phyloP scores from a whole-genome alignment of 2,797 vertebrate species.

The Myiotriccus ornatus region DNA sequence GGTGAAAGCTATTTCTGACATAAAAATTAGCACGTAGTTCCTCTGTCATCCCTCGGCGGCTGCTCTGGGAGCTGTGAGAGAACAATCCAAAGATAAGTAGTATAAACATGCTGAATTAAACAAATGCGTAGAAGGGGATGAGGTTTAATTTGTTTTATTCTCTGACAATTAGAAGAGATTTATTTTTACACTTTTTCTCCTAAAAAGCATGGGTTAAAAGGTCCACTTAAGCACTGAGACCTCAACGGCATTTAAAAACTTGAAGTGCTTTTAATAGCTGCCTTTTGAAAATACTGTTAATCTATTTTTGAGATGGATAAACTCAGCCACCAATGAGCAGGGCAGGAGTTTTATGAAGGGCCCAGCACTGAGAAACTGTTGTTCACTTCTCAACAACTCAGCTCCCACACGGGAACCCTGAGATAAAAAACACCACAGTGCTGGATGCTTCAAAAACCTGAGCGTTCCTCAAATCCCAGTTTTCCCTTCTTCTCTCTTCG shows the following conservation, averaged over 20 bases:
- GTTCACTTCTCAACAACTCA: background rate
- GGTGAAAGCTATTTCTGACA: constrained; percentile 60
- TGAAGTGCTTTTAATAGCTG: constrained; percentile 34
- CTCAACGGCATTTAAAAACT: constrained; percentile 19
- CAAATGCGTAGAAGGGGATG: background rate
- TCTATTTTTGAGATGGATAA: constrained; percentile 22
- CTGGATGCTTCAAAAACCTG: background rate
- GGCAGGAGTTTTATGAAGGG: background rate
- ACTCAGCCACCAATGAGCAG: background rate
- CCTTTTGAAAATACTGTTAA: constrained; percentile 14
- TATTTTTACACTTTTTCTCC: background rate
- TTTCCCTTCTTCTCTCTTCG: background rate
- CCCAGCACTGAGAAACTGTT: background rate
- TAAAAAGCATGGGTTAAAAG: background rate
- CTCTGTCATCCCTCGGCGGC: constrained; percentile 31
- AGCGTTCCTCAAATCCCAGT: background rate
- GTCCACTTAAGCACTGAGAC: background rate
- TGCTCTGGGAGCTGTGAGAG: constrained; percentile 10
- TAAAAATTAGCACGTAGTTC: constrained; percentile 54
- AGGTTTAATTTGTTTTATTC: background rate
- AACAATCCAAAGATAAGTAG: constrained; percentile 21
- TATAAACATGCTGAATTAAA: background rate
- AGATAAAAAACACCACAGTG: background rate
- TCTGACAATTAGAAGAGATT: background rate
- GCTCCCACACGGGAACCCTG: background rate